Evolutionary conservation across 1,140 invertebrate species (phyloP), one percentile per base, ranked within the genome.

Genomic region (Drosophila seguyi): DNA sequence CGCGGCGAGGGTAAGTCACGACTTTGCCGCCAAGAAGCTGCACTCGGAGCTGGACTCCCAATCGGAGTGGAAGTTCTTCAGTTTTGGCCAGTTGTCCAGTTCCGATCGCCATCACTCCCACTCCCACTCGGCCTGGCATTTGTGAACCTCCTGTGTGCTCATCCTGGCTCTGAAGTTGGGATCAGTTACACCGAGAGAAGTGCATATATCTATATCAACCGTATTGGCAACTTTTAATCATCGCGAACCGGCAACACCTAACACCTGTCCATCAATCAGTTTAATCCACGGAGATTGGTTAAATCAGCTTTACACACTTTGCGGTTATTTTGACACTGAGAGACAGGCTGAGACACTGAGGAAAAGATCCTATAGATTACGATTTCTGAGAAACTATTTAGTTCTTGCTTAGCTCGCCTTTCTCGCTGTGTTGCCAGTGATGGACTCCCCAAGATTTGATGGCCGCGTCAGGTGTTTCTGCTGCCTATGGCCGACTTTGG

Each of bases 1-100:
- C 80, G 76, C 71, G 63, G 63, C 66, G 79, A 68, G 76, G 71
- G 79, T 75, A 77, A 88, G 88, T 91, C 88, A 91, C 88, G 88
- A 91, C 81, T 91, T 91, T 52, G 53, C 73, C 68, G 68, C 68
- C 65, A 69, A 72, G 68, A 69, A 69, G 67, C 56, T 60, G 57
- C 81, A 69, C 44, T 47, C 58, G 63, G 53, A 79, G 39, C 31
- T 48, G 29, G 29, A 52, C 20, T 52, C 22, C 6, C 31, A 55
- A 13, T 22, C 50, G 29, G 20, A 16, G 8, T 38, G 31, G 31
- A 22, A 55, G 52, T 55, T 31, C 42, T 31, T 11, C 50, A 52
- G n/a, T 52, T 7, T 29, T 20, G 22, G 7, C 14, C 20, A 55
- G 34, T 36, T 22, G 29, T 55, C 52, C 50, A 36, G 29, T 38